Conservation (phyloP, 92 coral and sea anemone genomes). For the Ricordea florida region DNA sequence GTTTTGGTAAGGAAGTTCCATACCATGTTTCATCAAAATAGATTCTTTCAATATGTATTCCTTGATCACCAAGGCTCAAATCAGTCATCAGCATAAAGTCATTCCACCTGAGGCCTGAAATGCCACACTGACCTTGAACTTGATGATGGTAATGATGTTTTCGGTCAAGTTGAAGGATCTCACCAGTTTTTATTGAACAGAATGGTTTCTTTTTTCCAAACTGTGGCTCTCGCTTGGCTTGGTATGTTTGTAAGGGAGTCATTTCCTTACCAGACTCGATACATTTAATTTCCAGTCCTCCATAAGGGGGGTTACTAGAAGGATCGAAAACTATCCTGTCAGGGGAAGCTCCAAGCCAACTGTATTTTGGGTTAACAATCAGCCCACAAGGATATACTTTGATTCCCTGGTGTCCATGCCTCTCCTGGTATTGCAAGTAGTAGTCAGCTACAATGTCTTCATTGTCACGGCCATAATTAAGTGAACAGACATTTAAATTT, state of each 20-base stretch:
- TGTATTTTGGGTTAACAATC: conserved; percentile 55
- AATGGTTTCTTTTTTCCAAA: conserved; percentile 44
- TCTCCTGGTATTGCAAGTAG: conserved; percentile 44
- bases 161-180: conserved; percentile 21
- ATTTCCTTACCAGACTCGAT: conserved; percentile 72
- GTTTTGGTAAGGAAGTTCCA: conserved; percentile 24
- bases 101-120: conserved; percentile 65
- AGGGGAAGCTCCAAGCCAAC: conserved; percentile 71
- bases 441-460: conserved; percentile 46
- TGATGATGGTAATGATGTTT: conserved; percentile 55
- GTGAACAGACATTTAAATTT: conserved; percentile 50
- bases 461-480: conserved; percentile 49
- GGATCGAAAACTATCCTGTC: conserved; percentile 68
- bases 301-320: conserved; percentile 40
- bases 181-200: conserved; percentile 28
- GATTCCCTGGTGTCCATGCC: conserved; percentile 60
- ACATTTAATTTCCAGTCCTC: conserved; percentile 61
- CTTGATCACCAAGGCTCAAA: conserved; percentile 49
- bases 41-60: conserved; percentile 54
- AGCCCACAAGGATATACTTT: conserved; percentile 67
- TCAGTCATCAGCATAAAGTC: conserved; percentile 77
- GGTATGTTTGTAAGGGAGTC: conserved; percentile 55
- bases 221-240: conserved; percentile 48
- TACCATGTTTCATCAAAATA: conserved; percentile 47
- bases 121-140: conserved; percentile 63